Evolutionary conservation across 1,140 invertebrate species (phyloP), one percentile per base, ranked within the genome.

Genomic region (Eupeodes corollae): DNA sequence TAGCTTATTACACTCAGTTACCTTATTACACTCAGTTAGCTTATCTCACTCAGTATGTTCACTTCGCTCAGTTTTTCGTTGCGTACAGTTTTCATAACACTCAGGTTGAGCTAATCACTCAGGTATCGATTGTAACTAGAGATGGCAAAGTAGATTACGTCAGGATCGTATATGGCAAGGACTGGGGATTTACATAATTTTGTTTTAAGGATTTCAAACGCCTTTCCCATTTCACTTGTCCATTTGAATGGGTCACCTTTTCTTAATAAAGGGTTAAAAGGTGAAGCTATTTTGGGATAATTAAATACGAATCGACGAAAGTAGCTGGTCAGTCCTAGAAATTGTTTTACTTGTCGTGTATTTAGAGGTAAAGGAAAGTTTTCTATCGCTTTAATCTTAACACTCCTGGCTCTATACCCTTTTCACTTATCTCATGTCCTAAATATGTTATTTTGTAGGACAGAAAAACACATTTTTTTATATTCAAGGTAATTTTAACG

Each of bases 291-390:
- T 8, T n/a, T 34, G 0, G 61, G 51, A 42, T 58, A 69, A n/a
- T 53, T 33, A 32, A 43, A 12, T 3, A 68, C 54, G 38, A 68
- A 69, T 40, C 51, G 51, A 1, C 64, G 38, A 38, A 70, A 70
- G 48, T 63, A 70, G 30, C 64, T 55, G 0, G 58, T 62, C 0
- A 70, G 34, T 0, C 63, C 62, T 6, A 64, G 42, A 26, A 69
- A 59, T 16, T 61, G 56, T 31, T 59, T 45, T 1, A 66, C 45
- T 33, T 64, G 51, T 16, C 57, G 59, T 1, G 52, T 47, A 34
- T 58, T 65, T n/a, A 42, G 41, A 44, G 70, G 52, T 31, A 16
- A 14, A 0, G 49, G 40, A 63, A 54, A 49, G 6, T 63, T 53
- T 41, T 51, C 50, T 3, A 71, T 51, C 11, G 63, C 67, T 46